Conservation (phyloP, 2,797 vertebrate species). For the Molothrus aeneus region DNA sequence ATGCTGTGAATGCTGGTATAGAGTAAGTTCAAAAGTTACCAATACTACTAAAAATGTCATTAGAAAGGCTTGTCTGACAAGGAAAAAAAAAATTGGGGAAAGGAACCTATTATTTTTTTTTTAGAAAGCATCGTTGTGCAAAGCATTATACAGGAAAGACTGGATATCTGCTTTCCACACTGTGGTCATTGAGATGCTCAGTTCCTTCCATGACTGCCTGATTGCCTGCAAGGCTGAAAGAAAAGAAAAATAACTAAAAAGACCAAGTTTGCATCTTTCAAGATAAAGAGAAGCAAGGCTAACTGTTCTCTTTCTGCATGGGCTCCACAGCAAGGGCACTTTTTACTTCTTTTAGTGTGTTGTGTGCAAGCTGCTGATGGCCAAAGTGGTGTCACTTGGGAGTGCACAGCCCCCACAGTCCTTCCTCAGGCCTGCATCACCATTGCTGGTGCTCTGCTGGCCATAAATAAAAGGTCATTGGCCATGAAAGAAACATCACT, state of each 20-base stretch:
- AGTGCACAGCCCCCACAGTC: accelerated
- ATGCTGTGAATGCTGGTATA: background rate
- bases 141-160: background rate
- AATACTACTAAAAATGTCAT: background rate
- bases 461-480: background rate
- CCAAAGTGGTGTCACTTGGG: background rate
- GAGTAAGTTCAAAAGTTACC: background rate
- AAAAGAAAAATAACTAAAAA: background rate
- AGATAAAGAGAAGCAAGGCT: background rate
- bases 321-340: background rate
- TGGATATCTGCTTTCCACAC: background rate
- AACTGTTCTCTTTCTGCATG: background rate
- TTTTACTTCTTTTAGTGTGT: background rate
- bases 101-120: background rate
- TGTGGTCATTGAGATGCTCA: background rate
- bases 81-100: background rate
- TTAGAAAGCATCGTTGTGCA: background rate
- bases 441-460: background rate
- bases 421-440: background rate
- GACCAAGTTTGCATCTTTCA: background rate
- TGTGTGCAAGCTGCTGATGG: background rate
- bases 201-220: background rate
- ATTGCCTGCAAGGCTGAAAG: background rate
- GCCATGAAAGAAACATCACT: background rate
- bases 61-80: background rate